phyloP scores from a whole-genome alignment of 2,113 vertebrate genomes.

The Eretmochelys imbricata region DNA sequence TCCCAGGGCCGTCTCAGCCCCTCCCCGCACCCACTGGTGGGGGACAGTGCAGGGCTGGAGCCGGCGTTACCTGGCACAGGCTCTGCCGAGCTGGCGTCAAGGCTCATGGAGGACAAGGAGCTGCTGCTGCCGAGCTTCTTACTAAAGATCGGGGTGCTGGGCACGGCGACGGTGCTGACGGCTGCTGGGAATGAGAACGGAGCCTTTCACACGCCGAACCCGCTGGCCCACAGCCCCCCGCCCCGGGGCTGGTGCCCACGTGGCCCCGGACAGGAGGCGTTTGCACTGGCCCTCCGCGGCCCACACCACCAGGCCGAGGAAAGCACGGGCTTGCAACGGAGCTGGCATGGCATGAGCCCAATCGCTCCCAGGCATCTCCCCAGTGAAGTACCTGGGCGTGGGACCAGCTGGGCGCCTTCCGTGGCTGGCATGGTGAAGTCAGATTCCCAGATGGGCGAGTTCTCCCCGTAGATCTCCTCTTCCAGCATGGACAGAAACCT shows the following conservation, averaged over 20 bases:
- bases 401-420: constrained; percentile 89
- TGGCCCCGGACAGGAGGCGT: not conserved
- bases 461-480: constrained; percentile 98
- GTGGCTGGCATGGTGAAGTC: constrained; percentile 94
- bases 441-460: constrained; percentile 97
- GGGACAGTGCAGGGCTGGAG: accelerated
- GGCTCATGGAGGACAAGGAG: constrained; percentile 73
- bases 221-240: accelerated
- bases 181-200: constrained; percentile 60
- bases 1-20: not conserved
- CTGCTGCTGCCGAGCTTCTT: constrained; percentile 87
- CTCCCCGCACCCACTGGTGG: accelerated
- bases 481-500: constrained; percentile 99
- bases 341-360: not conserved
- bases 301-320: not conserved
- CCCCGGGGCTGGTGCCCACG: not conserved
- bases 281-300: not conserved
- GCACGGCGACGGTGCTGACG: constrained; percentile 84
- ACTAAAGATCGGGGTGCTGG: constrained; percentile 86
- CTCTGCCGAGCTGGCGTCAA: constrained; percentile 84
- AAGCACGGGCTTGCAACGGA: not conserved
- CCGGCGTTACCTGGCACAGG: constrained; percentile 84
- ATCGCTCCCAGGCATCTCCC: not conserved
- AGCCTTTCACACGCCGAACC: accelerated
- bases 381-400: constrained; percentile 86